Percentiles rank a stretch among this genome's conserved stretches.
phyloP scores from a whole-genome alignment of 1,140 invertebrate genomes.

The Tetramorium alpestre region DNA sequence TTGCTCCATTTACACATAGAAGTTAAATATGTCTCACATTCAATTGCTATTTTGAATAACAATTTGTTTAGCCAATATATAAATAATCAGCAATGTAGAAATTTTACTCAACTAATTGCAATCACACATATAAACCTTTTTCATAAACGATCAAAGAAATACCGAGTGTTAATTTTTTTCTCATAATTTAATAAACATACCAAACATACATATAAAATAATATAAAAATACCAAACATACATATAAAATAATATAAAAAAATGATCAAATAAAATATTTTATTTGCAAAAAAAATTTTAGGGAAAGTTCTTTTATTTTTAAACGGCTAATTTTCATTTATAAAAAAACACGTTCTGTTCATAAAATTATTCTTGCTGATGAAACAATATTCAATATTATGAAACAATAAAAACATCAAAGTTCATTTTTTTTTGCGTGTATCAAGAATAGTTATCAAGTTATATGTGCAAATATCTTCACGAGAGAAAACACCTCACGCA shows the following conservation, averaged over 20 bases:
- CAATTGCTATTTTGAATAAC: not conserved
- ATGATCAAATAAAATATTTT: too few relatives aligned
- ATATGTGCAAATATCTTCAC: not conserved
- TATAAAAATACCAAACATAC: too few relatives aligned
- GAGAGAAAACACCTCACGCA: slow-evolving; percentile 10
- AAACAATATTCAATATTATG: slow-evolving; percentile 12
- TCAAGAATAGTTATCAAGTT: not conserved
- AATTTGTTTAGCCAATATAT: not conserved
- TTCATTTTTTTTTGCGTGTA: not conserved
- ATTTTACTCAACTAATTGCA: not conserved
- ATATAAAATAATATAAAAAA: too few relatives aligned
- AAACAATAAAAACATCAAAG: not conserved
- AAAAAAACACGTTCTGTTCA: too few relatives aligned
- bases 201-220: too few relatives aligned
- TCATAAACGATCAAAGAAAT: not conserved
- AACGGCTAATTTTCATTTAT: too few relatives aligned
- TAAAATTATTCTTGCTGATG: not conserved
- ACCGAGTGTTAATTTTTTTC: not conserved
- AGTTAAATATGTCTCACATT: slow-evolving; percentile 1
- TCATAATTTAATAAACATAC: not conserved
- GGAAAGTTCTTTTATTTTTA: too few relatives aligned
- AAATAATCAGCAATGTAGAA: not conserved
- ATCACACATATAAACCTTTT: not conserved
- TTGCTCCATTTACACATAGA: not conserved
- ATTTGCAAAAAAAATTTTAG: too few relatives aligned